Base-by-base conservation (phyloP, 2,888 invertebrate genomes). In the Ariolimax columbianus region DNA sequence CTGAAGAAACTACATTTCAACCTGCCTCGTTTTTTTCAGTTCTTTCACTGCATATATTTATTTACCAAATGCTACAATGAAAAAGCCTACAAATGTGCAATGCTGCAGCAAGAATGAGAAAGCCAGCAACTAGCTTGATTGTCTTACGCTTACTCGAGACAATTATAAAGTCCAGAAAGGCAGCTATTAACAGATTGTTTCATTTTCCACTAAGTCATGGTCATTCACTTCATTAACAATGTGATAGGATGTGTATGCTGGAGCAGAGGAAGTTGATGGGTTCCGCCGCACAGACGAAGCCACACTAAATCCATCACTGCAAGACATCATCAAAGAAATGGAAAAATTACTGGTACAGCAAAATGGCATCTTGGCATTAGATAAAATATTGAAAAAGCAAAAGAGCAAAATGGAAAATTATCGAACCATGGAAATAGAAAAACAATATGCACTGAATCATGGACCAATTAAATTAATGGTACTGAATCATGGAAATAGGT, bases 241-340 rank as follows among this genome's bases (percentile, higher is more conserved):
- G 19, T 75, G 75, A 33, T 33, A 75, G 19, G 75, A 75, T 51
- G 75, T 30, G 33, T 51, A 75, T 51, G 75, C 51, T 51, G 75
- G 75, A 2, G 75, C 75, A 30, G 75, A 75, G 6, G 75, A 75
- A 3, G 75, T 75, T 33, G 75, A 75, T 19, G 33, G 75, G 19
- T 75, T 75, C 30, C 75, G 75, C 9, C 36, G 30, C 51, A 17
- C 30, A 3, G 75, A 75, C 19, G 75, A 75, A 19, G 75, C 19
- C 75, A 51, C 75, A 51, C 75, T 75, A 17, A 75, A 51, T 17
- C 75, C 75, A 51, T 47, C 75, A 33, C 75, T 75, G 75, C 51
- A 75, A 75, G 47, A 75, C 73, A 78, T 26, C 26, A 59, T 17
- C 38, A 59, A 23, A 23, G 30, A 38, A 55, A 55, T 33, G 9